These are phyloP conservation scores for Podabrus alpinus DNA, from an alignment of 2,888 invertebrate genomes.

Conservation along the genomic window DNA sequence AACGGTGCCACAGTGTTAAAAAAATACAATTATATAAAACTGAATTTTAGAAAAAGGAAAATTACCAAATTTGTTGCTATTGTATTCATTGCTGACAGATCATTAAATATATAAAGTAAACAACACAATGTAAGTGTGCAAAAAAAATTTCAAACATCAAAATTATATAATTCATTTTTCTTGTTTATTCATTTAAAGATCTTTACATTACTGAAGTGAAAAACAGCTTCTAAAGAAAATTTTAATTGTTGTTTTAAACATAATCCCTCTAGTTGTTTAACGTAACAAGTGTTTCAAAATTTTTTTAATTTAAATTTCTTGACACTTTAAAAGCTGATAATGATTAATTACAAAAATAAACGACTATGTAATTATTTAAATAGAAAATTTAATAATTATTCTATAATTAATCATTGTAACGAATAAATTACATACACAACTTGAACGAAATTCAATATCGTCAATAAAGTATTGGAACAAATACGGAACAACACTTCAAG, in stretches of 20 bases:
- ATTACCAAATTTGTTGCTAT: background rate
- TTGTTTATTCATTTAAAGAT: background rate
- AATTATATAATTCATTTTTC: background rate
- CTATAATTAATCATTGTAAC: background rate
- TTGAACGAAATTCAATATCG: background rate
- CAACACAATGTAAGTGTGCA: background rate
- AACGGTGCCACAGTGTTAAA: constrained; percentile 13
- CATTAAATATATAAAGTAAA: background rate
- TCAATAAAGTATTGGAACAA: background rate
- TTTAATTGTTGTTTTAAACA: background rate
- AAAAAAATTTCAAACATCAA: background rate
- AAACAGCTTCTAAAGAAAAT: background rate
- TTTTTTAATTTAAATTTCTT: background rate
- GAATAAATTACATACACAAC: background rate
- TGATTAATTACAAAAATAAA: background rate
- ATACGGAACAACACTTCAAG: background rate
- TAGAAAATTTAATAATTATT: background rate
- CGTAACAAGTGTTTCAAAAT: background rate
- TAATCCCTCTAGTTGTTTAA: background rate
- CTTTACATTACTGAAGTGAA: background rate
- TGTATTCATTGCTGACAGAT: background rate
- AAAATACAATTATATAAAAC: constrained; percentile 14
- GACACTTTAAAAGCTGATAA: background rate
- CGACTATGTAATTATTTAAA: background rate
- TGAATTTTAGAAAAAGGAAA: constrained; percentile 7